Base-by-base conservation (phyloP, 2,888 invertebrate species). In the Sclerodermus sp. region DNA sequence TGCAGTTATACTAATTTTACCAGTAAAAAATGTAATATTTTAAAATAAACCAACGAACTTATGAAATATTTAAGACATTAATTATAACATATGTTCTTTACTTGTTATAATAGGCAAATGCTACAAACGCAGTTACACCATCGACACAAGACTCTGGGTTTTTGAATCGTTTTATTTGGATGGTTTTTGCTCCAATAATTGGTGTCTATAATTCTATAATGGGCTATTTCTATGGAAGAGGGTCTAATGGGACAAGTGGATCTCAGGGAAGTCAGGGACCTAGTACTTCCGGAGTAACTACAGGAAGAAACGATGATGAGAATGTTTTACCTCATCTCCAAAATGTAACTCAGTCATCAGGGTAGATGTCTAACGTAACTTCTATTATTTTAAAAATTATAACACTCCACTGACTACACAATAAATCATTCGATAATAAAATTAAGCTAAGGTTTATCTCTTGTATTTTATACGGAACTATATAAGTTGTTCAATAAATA, bases 1-100 rank as follows among this genome's bases (percentile, higher is more conserved):
- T 4, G 87, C 91, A 6, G 89, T 89, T 0, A 77, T 93, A 45
- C 80, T 93, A 41, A 86, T 93, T 60, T 73, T 92, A 58, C 88
- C 88, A 0, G 73, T 82, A 50, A 79, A 81, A 23, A 74, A 79
- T 49, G 71, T 75, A 63, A 68, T 57, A n/a, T n/a, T n/a, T n/a
- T n/a, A n/a, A n/a, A n/a, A n/a, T n/a, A 58, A 46, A 12, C 1
- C 29, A 13, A 31, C 1, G 2, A 13, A 10, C 1, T 12, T 46
- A 45, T 30, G n/a, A 18, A 32, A 15, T 2, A n/a, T 23, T 5
- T 16, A 31, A 39, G 15, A 42, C 34, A 17, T 38, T 4, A 15
- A 9, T 37, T 44, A 32, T 6, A 43, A 16, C 14, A 36, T 9
- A 23, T 29, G 5, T 45, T 45, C 43, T 17, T 13, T 10, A 13